These are phyloP conservation scores for Crossoptilon crossoptilon DNA, from an alignment of 2,797 vertebrate species.

Conservation along the genomic window DNA sequence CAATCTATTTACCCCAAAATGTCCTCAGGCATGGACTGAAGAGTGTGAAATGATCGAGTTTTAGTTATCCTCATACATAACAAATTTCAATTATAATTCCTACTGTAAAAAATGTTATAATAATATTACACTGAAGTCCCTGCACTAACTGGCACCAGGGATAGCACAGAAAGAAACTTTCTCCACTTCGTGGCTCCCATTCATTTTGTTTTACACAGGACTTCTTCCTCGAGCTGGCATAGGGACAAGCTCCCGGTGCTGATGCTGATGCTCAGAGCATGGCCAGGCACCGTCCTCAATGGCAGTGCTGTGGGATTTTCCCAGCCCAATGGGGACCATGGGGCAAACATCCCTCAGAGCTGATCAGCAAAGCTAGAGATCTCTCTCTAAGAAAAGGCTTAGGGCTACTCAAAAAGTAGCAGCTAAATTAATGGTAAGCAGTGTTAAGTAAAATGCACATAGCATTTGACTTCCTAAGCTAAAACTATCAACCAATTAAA, in stretches of 20 bases:
- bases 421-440: constrained; percentile 41
- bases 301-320: neutral
- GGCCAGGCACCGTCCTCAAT: neutral
- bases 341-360: neutral
- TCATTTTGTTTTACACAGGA: constrained; percentile 10
- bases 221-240: neutral
- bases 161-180: constrained; percentile 57
- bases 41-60: constrained; percentile 83
- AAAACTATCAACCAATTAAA: constrained; percentile 53
- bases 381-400: constrained; percentile 33
- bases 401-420: constrained; percentile 30
- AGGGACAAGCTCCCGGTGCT: neutral
- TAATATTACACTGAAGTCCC: constrained; percentile 72
- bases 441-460: constrained; percentile 37
- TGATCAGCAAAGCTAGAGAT: constrained; percentile 49
- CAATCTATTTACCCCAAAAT: constrained; percentile 85
- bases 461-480: constrained; percentile 43
- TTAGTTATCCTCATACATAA: constrained; percentile 84
- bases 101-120: constrained; percentile 81
- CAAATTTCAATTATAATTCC: constrained; percentile 83
- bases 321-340: neutral
- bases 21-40: constrained; percentile 80
- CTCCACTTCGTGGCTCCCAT: constrained; percentile 33
- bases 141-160: constrained; percentile 60
- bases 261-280: neutral